phyloP scores from a whole-genome alignment of 1,140 invertebrate genomes.

The Leptoteleia sp. region DNA sequence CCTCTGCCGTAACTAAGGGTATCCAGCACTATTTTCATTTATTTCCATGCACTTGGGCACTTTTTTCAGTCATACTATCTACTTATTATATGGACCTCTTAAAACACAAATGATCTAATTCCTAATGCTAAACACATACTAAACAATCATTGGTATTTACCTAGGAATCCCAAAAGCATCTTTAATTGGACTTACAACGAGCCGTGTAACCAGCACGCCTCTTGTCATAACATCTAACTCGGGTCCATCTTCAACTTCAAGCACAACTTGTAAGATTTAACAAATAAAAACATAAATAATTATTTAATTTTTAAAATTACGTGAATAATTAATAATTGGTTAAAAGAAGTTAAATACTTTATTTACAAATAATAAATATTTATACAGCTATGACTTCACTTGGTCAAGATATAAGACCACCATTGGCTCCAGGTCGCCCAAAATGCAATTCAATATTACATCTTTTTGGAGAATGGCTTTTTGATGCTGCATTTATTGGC shows the following conservation, averaged over 20 bases:
- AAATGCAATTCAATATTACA: slow-evolving; percentile 97
- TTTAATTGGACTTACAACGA: slow-evolving; percentile 88
- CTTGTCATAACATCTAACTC: slow-evolving; percentile 87
- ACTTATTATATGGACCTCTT: too few species aligned
- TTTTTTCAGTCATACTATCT: too few species aligned
- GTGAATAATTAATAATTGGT: background rate
- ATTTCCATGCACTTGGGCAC: slow-evolving; percentile 7
- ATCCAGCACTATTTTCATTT: slow-evolving; percentile 68
- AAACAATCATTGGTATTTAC: slow-evolving; percentile 3
- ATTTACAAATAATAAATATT: too few species aligned
- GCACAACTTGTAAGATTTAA: slow-evolving; percentile 82
- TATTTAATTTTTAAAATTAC: background rate
- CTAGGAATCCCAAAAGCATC: slow-evolving; percentile 90
- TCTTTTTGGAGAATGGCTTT: slow-evolving; percentile 97
- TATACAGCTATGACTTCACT: slow-evolving; percentile 81
- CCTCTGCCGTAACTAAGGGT: slow-evolving; percentile 84
- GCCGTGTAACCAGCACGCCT: slow-evolving; percentile 84
- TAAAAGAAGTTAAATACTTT: too few species aligned
- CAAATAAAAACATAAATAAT: slow-evolving; percentile 5
- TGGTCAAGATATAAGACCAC: slow-evolving; percentile 82
- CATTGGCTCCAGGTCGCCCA: slow-evolving; percentile 88
- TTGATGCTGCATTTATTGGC: slow-evolving; percentile 96
- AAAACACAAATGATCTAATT: too few species aligned
- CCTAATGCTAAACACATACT: background rate
- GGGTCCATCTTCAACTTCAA: slow-evolving; percentile 85